Base-by-base conservation (phyloP, 1,140 invertebrate species). In the Stenopsyche tienmushanensis region DNA sequence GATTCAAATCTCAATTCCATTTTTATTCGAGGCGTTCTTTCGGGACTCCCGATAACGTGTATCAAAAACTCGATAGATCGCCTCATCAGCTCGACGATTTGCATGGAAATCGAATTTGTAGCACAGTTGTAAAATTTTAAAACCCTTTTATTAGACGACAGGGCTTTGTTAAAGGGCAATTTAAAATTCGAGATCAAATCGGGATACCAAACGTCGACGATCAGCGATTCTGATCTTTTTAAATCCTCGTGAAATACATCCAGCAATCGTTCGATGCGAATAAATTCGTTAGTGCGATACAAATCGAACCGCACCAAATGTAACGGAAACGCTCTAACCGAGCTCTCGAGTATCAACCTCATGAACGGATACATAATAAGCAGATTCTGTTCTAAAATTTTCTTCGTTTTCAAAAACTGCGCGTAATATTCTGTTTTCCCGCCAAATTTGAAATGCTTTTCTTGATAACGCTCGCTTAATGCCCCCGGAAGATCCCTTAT, bases 311-410 rank as follows among this genome's bases (percentile, higher is more conserved):
- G 73, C n/a, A 83, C 82, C 7, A 88, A 77, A 39, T 74, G 72
- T 1, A 73, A 54, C 0, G 86, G 85, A 71, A 90, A 78, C 1
- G 78, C 76, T 17, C 72, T 72, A 10, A 81, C 77, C 1, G 85
- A 83, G 20, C 82, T 83, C 52, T 79, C 77, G 1, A 88, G 71
- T 2, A 90, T 80, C 25, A 81, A 79, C 50, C 83, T 79, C 64
- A 89, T 81, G 47, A 88, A 81, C 15, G 82, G 83, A 71, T 88
- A 84, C n/a, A 86, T 73, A 9, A 87, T 76, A 13, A 86, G 79
- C 50, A 83, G 80, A 62, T 76, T 82, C 39, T 78, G 78, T 65
- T 78, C 73, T 0, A 90, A 71, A 64, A 78, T 78, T 9, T 81
- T 80, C 21, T 83, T 80, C 74, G 81, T 84, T 63, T 75, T 78